phyloP scores from a whole-genome alignment of 2,113 vertebrate genomes.

The Chionomys nivalis region DNA sequence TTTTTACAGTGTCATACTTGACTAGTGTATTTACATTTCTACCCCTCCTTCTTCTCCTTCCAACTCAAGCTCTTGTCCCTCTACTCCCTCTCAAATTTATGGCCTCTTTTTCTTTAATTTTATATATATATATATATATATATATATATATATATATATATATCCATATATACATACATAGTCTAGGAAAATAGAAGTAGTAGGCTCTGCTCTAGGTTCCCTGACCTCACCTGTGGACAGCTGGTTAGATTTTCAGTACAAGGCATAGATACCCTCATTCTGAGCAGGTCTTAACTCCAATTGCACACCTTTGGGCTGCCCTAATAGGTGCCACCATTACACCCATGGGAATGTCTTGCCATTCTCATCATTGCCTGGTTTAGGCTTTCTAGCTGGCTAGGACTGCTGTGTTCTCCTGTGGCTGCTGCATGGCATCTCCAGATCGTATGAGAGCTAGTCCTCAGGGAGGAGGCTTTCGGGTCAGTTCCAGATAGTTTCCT shows the following conservation, averaged over 20 bases:
- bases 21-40: not conserved
- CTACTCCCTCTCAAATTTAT: not conserved
- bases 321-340: not conserved
- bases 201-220: not conserved
- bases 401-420: not conserved
- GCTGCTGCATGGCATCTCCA: not conserved
- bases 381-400: not conserved
- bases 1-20: not conserved
- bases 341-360: not conserved
- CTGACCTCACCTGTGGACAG: not conserved
- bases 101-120: not conserved
- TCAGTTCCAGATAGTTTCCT: not conserved
- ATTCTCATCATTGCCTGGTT: not conserved
- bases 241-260: not conserved
- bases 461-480: not conserved
- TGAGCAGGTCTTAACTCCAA: not conserved
- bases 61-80: not conserved
- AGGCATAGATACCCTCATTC: not conserved
- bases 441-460: not conserved
- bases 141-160: not conserved
- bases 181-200: not conserved
- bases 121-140: too few species aligned
- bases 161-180: too few species aligned
- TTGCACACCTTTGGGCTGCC: not conserved
- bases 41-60: not conserved